A percentile compares a stretch with the other conserved stretches of the same genome.
Evolutionary conservation across 1,140 invertebrate genomes (phyloP).

Genomic region (Rhizoglyphus robini): DNA sequence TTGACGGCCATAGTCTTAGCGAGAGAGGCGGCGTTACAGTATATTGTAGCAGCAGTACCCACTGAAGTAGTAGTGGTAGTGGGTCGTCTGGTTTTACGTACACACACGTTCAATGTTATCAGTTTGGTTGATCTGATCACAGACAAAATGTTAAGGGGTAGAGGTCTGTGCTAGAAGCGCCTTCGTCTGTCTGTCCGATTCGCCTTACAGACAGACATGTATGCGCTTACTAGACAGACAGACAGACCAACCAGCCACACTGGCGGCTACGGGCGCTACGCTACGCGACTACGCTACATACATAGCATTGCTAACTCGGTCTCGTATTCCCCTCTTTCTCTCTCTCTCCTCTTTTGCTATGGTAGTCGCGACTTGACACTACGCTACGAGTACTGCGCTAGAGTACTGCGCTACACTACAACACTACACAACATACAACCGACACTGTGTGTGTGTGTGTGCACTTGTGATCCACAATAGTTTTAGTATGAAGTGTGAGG

Average conservation of each 20-base stretch:
- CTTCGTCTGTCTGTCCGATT: neutral
- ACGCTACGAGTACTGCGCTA: no score
- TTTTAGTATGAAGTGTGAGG: no score
- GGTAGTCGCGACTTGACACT: neutral
- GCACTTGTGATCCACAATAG: no score
- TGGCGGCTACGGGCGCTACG: no score
- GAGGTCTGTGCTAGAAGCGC: neutral
- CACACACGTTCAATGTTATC: neutral
- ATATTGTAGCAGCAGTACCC: neutral
- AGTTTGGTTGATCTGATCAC: neutral
- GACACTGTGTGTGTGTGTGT: neutral
- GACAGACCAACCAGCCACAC: no score
- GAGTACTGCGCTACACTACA: no score
- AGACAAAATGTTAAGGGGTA: neutral
- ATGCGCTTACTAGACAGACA: no score
- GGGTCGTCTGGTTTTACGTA: neutral
- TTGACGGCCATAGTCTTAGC: neutral
- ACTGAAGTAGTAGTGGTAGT: neutral
- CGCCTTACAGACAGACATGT: no score
- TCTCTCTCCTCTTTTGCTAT: neutral
- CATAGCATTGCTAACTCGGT: no score
- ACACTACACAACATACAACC: no score
- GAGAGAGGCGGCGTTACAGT: neutral
- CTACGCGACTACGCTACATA: no score
- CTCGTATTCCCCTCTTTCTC: neutral